Evolutionary conservation across 2,113 vertebrate genomes (phyloP).

Genomic region (Rallus limicola): DNA sequence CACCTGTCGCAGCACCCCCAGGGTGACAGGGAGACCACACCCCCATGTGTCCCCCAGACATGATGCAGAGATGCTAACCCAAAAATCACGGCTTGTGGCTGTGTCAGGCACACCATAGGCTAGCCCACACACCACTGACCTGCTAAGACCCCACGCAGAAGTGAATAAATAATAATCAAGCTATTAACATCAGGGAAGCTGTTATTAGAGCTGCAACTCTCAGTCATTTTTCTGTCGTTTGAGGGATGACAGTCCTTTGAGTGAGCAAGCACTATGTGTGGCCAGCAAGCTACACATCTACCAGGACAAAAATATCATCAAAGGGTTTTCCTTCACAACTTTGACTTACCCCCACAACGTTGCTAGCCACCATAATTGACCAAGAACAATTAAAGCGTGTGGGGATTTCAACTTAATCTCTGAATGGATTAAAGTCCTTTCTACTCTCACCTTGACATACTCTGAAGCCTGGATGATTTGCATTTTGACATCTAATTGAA

Average conservation of each 20-base stretch:
- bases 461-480: neutral
- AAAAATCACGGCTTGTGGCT: neutral
- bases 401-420: neutral
- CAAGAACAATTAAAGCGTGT: neutral
- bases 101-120: rapidly evolving
- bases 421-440: conserved; percentile 5
- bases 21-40: rapidly evolving
- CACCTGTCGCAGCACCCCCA: neutral
- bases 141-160: neutral
- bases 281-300: neutral
- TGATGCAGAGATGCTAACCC: neutral
- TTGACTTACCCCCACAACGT: neutral
- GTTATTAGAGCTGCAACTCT: neutral
- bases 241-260: neutral
- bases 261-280: neutral
- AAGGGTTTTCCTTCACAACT: neutral
- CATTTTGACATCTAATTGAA: conserved; percentile 48
- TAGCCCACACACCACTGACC: neutral
- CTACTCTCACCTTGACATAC: conserved; percentile 20
- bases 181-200: neutral
- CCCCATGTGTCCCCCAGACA: rapidly evolving
- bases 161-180: neutral
- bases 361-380: neutral
- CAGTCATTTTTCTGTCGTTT: neutral
- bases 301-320: neutral